phyloP scores from a whole-genome alignment of 2,113 vertebrate genomes.

The Calyptommatus sinebrachiatus region DNA sequence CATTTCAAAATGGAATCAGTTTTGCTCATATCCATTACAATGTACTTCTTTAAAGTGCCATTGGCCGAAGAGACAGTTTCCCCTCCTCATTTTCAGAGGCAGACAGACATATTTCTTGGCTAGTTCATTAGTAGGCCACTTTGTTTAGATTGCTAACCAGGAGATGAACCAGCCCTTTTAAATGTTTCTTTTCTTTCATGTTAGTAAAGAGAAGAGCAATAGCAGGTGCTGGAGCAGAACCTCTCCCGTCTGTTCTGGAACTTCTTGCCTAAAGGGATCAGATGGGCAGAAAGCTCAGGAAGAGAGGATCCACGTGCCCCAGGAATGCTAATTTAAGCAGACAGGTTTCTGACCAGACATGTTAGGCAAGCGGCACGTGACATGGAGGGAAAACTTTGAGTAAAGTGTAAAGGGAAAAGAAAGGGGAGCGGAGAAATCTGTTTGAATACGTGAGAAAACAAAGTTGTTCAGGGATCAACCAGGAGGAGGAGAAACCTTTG shows the following conservation, averaged over 20 bases:
- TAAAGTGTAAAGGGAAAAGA: not conserved
- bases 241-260: not conserved
- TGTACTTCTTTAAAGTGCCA: no score
- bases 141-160: not conserved
- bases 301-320: not conserved
- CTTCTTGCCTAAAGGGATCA: not conserved
- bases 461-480: not conserved
- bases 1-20: no score
- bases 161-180: not conserved
- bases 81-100: no score
- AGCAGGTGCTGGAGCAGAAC: not conserved
- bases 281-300: constrained; percentile 1
- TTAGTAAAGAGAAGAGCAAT: not conserved
- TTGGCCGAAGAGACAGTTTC: no score
- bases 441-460: not conserved
- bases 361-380: not conserved
- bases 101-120: no score
- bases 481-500: not conserved
- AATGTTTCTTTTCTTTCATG: not conserved
- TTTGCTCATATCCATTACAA: no score
- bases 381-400: not conserved
- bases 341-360: not conserved
- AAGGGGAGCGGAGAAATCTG: not conserved
- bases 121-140: not conserved
- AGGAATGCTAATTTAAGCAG: not conserved